A percentile compares a stretch with the other conserved stretches of the same genome.
These are phyloP conservation scores for Leptodirus hochenwartii DNA, from an alignment of 2,888 invertebrate genomes.

Conservation along the genomic window DNA sequence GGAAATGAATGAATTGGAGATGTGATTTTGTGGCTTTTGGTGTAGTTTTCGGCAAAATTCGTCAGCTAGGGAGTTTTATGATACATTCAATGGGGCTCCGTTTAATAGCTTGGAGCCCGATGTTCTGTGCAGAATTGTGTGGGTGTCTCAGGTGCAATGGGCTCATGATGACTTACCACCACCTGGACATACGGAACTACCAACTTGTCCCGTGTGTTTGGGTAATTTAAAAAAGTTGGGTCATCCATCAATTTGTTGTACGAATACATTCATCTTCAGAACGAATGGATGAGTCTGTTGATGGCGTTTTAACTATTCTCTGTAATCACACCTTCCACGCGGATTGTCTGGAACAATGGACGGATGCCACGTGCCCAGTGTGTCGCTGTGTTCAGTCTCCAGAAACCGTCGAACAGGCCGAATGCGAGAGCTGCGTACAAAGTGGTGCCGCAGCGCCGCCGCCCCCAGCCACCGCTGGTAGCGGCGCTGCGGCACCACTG, in stretches of 20 bases:
- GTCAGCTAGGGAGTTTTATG: slow-evolving; percentile 81
- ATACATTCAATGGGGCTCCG: slow-evolving; percentile 78
- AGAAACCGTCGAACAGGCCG: slow-evolving; percentile 36
- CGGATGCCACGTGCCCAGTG: slow-evolving; percentile 93
- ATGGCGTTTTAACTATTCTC: slow-evolving; percentile 90
- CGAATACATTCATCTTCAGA: slow-evolving; percentile 38
- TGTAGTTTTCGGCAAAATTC: slow-evolving; percentile 48
- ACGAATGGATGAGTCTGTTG: slow-evolving; percentile 96
- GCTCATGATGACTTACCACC: slow-evolving; percentile 50
- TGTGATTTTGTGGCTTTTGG: slow-evolving; percentile 6
- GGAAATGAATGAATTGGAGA: not conserved
- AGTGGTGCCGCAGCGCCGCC: too few species aligned
- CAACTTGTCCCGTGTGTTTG: slow-evolving; percentile 91
- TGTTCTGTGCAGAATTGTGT: slow-evolving; percentile 82
- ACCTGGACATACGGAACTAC: slow-evolving; percentile 79
- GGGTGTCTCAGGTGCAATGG: slow-evolving; percentile 85
- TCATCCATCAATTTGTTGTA: not conserved
- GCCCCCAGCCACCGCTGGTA: too few species aligned
- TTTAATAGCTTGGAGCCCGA: slow-evolving; percentile 90
- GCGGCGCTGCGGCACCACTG: slow-evolving; percentile 62
- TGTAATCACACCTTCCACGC: slow-evolving; percentile 99
- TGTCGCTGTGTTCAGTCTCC: slow-evolving; percentile 59
- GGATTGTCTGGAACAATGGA: slow-evolving; percentile 89
- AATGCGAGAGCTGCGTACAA: slow-evolving; percentile 37
- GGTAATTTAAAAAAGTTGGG: slow-evolving; percentile 22